These are phyloP conservation scores for Zeus faber DNA, from an alignment of 2,113 vertebrate genomes.

Conservation along the genomic window DNA sequence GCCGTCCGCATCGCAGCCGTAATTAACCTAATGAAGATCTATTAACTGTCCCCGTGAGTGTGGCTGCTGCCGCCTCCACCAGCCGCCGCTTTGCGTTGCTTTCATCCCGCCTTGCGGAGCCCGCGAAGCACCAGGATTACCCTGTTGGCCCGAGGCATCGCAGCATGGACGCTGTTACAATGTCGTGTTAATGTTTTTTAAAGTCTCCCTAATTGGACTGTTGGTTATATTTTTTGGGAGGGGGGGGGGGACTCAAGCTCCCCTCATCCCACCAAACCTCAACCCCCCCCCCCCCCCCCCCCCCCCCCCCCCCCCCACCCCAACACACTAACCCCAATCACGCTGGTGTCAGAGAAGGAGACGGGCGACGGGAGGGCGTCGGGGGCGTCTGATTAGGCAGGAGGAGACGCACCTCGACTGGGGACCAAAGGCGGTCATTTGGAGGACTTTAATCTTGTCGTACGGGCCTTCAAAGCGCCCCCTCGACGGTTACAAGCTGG, in stretches of 20 bases:
- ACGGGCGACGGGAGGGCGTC: constrained; percentile 22
- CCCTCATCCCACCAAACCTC: no score
- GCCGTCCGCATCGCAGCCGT: constrained; percentile 52
- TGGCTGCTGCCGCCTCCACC: constrained; percentile 29
- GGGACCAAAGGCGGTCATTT: constrained; percentile 57
- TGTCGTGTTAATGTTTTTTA: no score
- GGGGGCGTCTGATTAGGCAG: constrained; percentile 45
- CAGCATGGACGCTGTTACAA: no score
- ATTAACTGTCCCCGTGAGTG: constrained; percentile 54
- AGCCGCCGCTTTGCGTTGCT: no score
- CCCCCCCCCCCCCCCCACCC: constrained; percentile 39
- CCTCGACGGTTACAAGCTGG: constrained; percentile 42
- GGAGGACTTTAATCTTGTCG: constrained; percentile 56
- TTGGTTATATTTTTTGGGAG: no score
- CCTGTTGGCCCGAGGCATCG: not conserved
- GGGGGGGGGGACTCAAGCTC: no score
- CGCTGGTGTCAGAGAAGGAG: constrained; percentile 31
- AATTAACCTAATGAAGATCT: constrained; percentile 78
- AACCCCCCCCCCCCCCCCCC: not conserved
- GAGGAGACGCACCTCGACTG: constrained; percentile 23
- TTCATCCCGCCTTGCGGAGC: constrained; percentile 11
- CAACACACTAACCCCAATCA: constrained; percentile 46
- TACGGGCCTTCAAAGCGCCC: constrained; percentile 32
- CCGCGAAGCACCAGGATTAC: constrained; percentile 1
- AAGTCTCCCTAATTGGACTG: no score